A percentile compares a stretch with the other conserved stretches of the same genome.
These are phyloP conservation scores for Sarotherodon lohbergeri DNA, from an alignment of 2,113 vertebrate species.

Conservation along the genomic window DNA sequence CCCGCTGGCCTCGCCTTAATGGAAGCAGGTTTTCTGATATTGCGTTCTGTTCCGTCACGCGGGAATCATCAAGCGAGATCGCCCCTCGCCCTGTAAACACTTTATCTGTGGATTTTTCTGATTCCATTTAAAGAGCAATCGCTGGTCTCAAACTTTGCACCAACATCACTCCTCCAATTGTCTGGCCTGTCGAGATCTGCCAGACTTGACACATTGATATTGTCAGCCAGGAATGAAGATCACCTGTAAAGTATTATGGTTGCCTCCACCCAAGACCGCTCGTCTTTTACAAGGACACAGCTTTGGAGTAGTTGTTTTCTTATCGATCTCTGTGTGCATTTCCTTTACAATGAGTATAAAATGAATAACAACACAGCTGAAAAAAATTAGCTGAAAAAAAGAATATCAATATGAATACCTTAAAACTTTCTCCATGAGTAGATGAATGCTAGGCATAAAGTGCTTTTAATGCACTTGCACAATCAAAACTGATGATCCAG, in stretches of 20 bases:
- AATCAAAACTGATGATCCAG: slow-evolving; percentile 25
- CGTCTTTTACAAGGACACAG: neutral
- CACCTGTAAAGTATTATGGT: neutral
- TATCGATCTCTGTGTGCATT: neutral
- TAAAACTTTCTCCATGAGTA: neutral
- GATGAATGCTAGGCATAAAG: neutral
- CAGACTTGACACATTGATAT: slow-evolving; percentile 22
- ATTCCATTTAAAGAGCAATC: slow-evolving; percentile 55
- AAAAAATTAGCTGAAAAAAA: neutral
- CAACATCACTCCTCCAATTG: slow-evolving; percentile 45
- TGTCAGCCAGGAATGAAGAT: slow-evolving; percentile 22
- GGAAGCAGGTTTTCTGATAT: slow-evolving; percentile 36
- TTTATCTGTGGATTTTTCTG: slow-evolving; percentile 43
- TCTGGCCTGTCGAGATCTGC: slow-evolving; percentile 37
- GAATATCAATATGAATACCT: neutral
- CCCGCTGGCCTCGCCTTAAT: slow-evolving; percentile 38
- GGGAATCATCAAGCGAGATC: slow-evolving; percentile 37
- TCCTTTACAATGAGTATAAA: neutral
- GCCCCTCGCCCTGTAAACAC: slow-evolving; percentile 37
- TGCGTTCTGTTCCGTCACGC: slow-evolving; percentile 47
- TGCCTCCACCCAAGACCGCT: neutral
- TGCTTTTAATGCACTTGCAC: neutral
- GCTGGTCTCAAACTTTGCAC: slow-evolving; percentile 10
- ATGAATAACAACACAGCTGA: neutral
- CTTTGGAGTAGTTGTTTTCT: neutral